These are phyloP conservation scores for Rhynchotus rufescens DNA, from an alignment of 2,797 vertebrate genomes.

Conservation along the genomic window DNA sequence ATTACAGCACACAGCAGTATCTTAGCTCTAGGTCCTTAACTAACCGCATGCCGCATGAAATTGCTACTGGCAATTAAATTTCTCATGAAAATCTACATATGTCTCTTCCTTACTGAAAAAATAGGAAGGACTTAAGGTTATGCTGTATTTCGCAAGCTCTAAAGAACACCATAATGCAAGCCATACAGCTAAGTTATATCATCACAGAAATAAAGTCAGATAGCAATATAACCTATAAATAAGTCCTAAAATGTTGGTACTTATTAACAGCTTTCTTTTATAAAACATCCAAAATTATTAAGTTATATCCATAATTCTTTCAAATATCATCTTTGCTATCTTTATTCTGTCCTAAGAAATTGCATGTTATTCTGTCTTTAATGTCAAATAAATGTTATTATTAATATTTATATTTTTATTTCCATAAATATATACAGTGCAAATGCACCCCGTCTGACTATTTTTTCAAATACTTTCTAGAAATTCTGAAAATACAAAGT, in stretches of 20 bases:
- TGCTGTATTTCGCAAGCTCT: not conserved
- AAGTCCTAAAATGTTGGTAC: not conserved
- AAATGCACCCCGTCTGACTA: not conserved
- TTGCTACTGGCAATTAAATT: not conserved
- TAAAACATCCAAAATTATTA: not conserved
- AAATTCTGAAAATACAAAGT: not conserved
- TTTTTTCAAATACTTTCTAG: too few species aligned
- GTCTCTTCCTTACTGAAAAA: not conserved
- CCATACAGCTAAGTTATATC: not conserved
- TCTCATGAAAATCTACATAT: not conserved
- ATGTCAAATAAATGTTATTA: not conserved
- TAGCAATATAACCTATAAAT: fast-evolving
- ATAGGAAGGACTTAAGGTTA: not conserved
- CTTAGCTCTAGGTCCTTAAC: not conserved
- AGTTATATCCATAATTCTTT: not conserved
- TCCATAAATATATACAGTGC: not conserved
- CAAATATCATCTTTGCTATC: not conserved
- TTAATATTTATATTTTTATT: not conserved
- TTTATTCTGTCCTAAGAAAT: not conserved
- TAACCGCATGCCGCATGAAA: not conserved
- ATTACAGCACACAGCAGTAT: not conserved
- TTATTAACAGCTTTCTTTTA: not conserved
- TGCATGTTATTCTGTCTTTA: not conserved
- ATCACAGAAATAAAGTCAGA: not conserved
- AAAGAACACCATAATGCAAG: not conserved